Evolutionary conservation across 1,140 invertebrate genomes (phyloP), one percentile per base, ranked within the genome.

Genomic region (Chionoecetes opilio): DNA sequence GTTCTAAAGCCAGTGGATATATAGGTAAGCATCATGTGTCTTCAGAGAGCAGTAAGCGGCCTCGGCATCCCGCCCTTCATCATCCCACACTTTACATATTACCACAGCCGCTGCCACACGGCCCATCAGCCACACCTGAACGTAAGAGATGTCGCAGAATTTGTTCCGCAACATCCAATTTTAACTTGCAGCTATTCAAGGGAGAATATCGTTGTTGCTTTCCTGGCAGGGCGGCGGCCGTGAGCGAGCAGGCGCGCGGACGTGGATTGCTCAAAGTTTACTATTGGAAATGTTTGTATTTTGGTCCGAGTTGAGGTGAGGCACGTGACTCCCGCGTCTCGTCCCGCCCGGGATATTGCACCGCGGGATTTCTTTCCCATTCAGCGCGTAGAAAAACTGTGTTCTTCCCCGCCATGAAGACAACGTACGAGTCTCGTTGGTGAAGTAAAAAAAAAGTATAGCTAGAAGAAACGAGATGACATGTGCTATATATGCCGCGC

Each of bases 211-310:
- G 6, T n/a, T 26, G 63, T 75, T n/a, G 63, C 21, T 75, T n/a
- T 75, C 63, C 63, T 26, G 63, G 63, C 21, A 26, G 11, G 63
- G 63, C 26, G 63, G 63, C 8, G 63, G 63, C n/a, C 21, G 63
- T n/a, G 63, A n/a, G 46, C 46, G 21, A 26, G 26, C 63, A 8
- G 63, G 8, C 11, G 63, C n/a, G 63, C 63, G 63, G 21, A n/a
- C 63, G 63, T 17, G 63, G 26, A 26, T 75, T 75, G 63, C 63
- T 75, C 21, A 75, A 75, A 75, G 63, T 75, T 75, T 75, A 75
- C 63, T 75, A 75, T 75, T 75, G 63, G 63, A 75, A 75, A 75
- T 75, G 63, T 75, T 75, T 75, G 26, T 75, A 75, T 75, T 75
- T 75, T 75, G 63, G 63, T 75, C 21, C 6, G 63, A 26, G n/a